Conservation (phyloP, 2,113 vertebrate genomes). For the Indicator indicator region DNA sequence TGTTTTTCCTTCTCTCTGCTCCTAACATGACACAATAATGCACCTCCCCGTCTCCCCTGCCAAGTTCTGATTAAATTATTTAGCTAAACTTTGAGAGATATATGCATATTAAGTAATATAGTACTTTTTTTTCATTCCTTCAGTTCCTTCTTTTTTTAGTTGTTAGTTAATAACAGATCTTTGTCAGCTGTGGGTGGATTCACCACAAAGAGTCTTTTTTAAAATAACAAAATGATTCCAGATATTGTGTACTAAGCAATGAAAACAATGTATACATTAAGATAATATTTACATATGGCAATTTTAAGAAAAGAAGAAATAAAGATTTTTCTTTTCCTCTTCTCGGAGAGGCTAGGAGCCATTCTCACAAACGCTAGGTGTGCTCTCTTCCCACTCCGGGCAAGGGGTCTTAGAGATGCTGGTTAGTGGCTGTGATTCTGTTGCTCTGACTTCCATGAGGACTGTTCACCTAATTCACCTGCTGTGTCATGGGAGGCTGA, state of each 20-base stretch:
- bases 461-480: accelerated
- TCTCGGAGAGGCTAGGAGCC: not conserved
- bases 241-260: not conserved
- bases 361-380: not conserved
- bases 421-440: not conserved
- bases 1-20: not conserved
- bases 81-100: not conserved
- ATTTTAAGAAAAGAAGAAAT: not conserved
- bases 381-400: accelerated
- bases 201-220: not conserved
- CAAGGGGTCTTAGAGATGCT: not conserved
- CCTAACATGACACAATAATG: not conserved
- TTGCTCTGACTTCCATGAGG: not conserved
- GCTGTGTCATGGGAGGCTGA: accelerated
- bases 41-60: not conserved
- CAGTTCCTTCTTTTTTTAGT: not conserved
- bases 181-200: not conserved
- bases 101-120: not conserved
- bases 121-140: not conserved
- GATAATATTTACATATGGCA: not conserved
- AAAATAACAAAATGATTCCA: not conserved
- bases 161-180: not conserved
- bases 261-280: accelerated
- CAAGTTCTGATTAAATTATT: not conserved
- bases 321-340: not conserved